phyloP scores from a whole-genome alignment of 2,888 invertebrate species.

The Rhamphomyia laevipes region DNA sequence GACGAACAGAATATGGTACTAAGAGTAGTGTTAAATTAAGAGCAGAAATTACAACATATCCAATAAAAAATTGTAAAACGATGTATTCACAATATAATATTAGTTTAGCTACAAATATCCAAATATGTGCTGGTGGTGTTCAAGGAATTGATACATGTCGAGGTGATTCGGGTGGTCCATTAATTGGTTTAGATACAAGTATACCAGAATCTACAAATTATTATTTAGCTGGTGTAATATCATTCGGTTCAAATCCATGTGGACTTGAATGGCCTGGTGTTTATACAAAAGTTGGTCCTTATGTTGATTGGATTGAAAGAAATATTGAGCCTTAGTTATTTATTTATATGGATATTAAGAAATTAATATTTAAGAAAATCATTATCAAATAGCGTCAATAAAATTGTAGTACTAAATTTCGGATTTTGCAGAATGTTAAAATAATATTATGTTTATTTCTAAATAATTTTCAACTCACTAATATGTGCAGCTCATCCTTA shows the following conservation, averaged over 20 bases:
- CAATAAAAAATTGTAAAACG: conserved; percentile 38
- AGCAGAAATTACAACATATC: conserved; percentile 39
- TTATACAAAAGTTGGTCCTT: conserved; percentile 47
- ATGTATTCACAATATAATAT: conserved; percentile 41
- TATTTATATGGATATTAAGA: too few relatives aligned
- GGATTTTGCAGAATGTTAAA: too few relatives aligned
- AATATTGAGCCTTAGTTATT: conserved; percentile 17
- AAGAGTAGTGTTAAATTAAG: conserved; percentile 46
- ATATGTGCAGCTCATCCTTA: too few relatives aligned
- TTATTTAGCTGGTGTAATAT: conserved; percentile 48
- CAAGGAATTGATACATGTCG: conserved; percentile 43
- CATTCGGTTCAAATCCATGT: conserved; percentile 51
- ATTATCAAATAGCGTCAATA: too few relatives aligned
- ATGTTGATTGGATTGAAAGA: conserved; percentile 45
- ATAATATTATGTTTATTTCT: too few relatives aligned
- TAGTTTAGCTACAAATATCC: conserved; percentile 37
- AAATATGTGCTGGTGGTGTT: conserved; percentile 49
- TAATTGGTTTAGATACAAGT: conserved; percentile 39
- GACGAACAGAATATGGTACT: conserved; percentile 42
- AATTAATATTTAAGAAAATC: too few relatives aligned
- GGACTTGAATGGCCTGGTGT: conserved; percentile 50
- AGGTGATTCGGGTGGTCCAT: conserved; percentile 53
- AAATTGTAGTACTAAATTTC: too few relatives aligned
- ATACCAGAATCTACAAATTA: conserved; percentile 29
- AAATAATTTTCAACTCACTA: too few relatives aligned